Percentiles rank a stretch among this genome's conserved stretches.
Conservation (phyloP, 64 coral and sea anemone species). For the Astreopora myriophthalma region DNA sequence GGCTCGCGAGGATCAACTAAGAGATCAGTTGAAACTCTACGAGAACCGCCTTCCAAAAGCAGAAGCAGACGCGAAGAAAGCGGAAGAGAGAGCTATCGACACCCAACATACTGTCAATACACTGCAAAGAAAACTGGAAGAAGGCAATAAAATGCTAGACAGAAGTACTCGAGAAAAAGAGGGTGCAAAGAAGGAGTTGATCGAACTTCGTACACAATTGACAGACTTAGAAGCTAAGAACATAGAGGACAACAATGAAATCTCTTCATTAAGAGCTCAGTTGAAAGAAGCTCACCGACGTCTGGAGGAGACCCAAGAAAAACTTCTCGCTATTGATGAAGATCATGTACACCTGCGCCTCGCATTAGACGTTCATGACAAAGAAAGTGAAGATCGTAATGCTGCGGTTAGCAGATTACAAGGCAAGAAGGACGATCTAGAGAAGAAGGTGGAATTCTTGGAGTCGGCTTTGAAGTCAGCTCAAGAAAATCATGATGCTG, state of each 20-base stretch:
- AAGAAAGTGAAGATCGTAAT: constrained; percentile 24
- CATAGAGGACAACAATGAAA: constrained; percentile 62
- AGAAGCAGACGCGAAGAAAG: constrained; percentile 66
- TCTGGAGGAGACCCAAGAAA: constrained; percentile 71
- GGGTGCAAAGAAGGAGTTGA: constrained; percentile 78
- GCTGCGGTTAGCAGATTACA: neutral
- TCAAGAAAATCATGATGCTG: neutral
- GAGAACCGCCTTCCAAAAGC: constrained; percentile 14
- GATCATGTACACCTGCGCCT: constrained; percentile 67
- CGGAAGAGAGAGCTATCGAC: constrained; percentile 72
- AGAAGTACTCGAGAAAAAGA: constrained; percentile 74
- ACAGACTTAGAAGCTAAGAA: constrained; percentile 72
- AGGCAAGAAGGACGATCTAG: neutral
- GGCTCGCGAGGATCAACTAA: constrained; percentile 72
- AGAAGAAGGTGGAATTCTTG: neutral
- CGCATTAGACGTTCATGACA: constrained; percentile 4
- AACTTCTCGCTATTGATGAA: constrained; percentile 79
- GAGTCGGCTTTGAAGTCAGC: constrained; percentile 17
- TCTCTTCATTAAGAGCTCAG: constrained; percentile 68
- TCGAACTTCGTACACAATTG: constrained; percentile 58
- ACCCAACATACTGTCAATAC: constrained; percentile 56
- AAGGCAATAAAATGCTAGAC: constrained; percentile 35
- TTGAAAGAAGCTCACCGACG: constrained; percentile 60
- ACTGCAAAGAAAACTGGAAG: constrained; percentile 86
- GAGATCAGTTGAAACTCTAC: constrained; percentile 55